phyloP scores from a whole-genome alignment of 2,797 vertebrate species.

The Holocentrus rufus region DNA sequence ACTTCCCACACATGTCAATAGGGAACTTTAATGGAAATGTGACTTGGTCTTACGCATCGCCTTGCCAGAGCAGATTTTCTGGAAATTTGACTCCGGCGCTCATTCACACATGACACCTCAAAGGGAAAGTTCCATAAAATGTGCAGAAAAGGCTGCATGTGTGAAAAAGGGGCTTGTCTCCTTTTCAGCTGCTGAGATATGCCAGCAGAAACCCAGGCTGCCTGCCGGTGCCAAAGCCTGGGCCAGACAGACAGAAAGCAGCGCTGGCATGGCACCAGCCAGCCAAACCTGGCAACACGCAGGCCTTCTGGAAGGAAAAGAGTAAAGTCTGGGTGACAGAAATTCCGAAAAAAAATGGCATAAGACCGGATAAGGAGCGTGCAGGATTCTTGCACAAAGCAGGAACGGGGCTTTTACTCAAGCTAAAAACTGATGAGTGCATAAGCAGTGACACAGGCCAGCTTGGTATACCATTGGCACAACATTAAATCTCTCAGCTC shows the following conservation, averaged over 20 bases:
- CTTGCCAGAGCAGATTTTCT: background rate
- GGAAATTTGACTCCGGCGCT: background rate
- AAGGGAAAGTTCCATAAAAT: slow-evolving; percentile 21
- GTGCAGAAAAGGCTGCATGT: slow-evolving; percentile 14
- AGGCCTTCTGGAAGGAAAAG: slow-evolving; percentile 23
- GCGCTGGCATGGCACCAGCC: slow-evolving; percentile 64
- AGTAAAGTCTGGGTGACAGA: slow-evolving; percentile 22
- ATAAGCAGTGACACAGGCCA: slow-evolving; percentile 4
- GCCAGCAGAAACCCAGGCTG: slow-evolving; percentile 70
- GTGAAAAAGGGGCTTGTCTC: slow-evolving; percentile 19
- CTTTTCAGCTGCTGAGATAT: slow-evolving; percentile 46
- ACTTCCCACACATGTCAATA: background rate
- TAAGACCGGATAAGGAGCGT: slow-evolving; percentile 9
- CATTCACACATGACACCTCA: slow-evolving; percentile 11
- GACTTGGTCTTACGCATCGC: background rate
- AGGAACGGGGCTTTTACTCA: slow-evolving; percentile 13
- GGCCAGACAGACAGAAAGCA: slow-evolving; percentile 65
- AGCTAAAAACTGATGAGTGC: slow-evolving; percentile 23
- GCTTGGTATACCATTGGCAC: slow-evolving; percentile 13
- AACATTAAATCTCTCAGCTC: slow-evolving; percentile 23
- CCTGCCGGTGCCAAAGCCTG: slow-evolving; percentile 49
- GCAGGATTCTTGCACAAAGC: slow-evolving; percentile 9
- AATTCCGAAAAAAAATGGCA: slow-evolving; percentile 10
- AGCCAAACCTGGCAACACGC: slow-evolving; percentile 47
- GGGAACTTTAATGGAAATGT: background rate